Conservation (phyloP, 2,888 invertebrate genomes). For the Diarsia brunnea region DNA sequence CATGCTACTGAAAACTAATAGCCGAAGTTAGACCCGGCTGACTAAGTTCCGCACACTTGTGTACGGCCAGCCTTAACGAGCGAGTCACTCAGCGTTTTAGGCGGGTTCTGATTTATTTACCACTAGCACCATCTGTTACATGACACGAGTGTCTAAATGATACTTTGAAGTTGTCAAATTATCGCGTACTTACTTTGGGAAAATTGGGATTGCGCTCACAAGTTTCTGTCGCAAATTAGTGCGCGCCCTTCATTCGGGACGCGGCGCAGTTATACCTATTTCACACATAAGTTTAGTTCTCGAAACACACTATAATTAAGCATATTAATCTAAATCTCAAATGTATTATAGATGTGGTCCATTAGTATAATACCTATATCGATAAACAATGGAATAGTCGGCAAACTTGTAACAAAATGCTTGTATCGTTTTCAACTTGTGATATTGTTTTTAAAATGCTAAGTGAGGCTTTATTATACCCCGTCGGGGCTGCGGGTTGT, state of each 20-base stretch:
- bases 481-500: too few relatives aligned
- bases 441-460: constrained; percentile 6
- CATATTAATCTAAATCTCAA: constrained; percentile 49
- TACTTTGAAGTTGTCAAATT: constrained; percentile 88
- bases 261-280: constrained; percentile 33
- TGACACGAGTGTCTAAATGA: constrained; percentile 83
- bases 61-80: constrained; percentile 79
- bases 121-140: constrained; percentile 84
- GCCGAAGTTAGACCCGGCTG: constrained; percentile 69
- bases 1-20: constrained; percentile 72
- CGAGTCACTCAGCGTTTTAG: constrained; percentile 83
- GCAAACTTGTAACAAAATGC: neutral
- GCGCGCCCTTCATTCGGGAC: constrained; percentile 46
- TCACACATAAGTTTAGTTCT: constrained; percentile 47
- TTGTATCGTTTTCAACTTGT: neutral
- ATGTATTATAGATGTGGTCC: constrained; percentile 33
- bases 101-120: constrained; percentile 83
- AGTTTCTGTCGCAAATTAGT: constrained; percentile 65
- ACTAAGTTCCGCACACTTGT: constrained; percentile 75
- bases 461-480: too few relatives aligned
- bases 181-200: constrained; percentile 79
- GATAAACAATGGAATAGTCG: neutral
- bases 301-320: constrained; percentile 58
- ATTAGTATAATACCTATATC: constrained; percentile 13
- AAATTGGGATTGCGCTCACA: constrained; percentile 70